Conservation (phyloP, 2,113 vertebrate species). For the Fulmarus glacialis region DNA sequence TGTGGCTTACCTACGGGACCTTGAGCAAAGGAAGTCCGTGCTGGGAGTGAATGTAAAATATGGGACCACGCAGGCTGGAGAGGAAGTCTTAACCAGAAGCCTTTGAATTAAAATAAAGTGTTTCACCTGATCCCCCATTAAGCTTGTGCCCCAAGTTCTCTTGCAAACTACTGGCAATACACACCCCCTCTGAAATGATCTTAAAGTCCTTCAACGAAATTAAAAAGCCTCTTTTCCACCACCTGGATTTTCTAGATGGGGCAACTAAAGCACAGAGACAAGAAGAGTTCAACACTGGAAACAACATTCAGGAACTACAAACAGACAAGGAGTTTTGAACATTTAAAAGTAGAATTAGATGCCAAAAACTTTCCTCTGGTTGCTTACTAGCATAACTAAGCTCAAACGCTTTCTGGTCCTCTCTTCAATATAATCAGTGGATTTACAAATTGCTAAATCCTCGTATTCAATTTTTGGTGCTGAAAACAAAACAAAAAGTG, state of each 20-base stretch:
- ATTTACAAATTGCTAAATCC: not conserved
- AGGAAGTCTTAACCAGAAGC: not conserved
- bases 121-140: not conserved
- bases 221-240: not conserved
- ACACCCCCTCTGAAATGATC: not conserved
- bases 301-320: not conserved
- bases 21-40: slow-evolving; percentile 26
- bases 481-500: not conserved
- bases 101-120: not conserved
- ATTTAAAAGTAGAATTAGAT: not conserved
- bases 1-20: not conserved
- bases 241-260: not conserved
- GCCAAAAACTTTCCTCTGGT: not conserved
- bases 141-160: not conserved
- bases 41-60: slow-evolving; percentile 37
- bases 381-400: not conserved
- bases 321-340: not conserved
- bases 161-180: not conserved
- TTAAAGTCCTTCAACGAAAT: not conserved
- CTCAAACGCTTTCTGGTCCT: not conserved
- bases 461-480: not conserved
- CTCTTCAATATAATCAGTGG: not conserved
- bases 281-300: not conserved
- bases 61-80: not conserved
- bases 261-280: not conserved